Conservation (phyloP, 2,797 vertebrate genomes). For the Catostomus latipinnis region DNA sequence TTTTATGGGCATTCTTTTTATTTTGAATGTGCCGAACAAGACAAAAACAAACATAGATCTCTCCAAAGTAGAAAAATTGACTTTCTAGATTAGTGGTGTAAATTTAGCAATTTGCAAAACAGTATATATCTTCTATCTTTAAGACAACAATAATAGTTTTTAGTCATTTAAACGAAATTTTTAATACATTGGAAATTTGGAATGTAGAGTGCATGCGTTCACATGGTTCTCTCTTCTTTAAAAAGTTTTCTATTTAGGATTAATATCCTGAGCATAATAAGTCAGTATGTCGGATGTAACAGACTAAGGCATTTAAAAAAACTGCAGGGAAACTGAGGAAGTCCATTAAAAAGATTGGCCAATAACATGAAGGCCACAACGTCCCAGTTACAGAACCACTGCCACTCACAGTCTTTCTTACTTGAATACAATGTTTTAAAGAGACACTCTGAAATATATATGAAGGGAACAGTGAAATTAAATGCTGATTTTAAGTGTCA, state of each 20-base stretch:
- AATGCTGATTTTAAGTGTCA: not conserved
- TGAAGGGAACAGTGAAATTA: not conserved
- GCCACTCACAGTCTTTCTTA: not conserved
- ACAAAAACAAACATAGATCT: too few species aligned
- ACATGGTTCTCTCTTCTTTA: not conserved
- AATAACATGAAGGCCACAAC: not conserved
- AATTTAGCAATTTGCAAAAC: not conserved
- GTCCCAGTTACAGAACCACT: too few species aligned
- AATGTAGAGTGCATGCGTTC: not conserved
- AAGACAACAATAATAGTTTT: too few species aligned
- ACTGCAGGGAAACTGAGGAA: not conserved
- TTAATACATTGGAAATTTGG: not conserved
- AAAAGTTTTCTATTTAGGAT: not conserved
- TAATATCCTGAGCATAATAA: not conserved
- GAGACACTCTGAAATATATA: not conserved
- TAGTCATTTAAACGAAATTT: not conserved
- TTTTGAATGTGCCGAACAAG: too few species aligned
- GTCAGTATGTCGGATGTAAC: not conserved
- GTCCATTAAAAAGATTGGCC: not conserved
- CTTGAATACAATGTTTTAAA: not conserved
- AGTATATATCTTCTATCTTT: not conserved
- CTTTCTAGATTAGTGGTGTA: too few species aligned
- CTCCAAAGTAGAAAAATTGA: too few species aligned
- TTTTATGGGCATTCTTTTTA: too few species aligned
- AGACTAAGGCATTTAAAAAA: not conserved